Evolutionary conservation across 2,113 vertebrate genomes (phyloP).

Genomic region (Hippocampus zosterae): DNA sequence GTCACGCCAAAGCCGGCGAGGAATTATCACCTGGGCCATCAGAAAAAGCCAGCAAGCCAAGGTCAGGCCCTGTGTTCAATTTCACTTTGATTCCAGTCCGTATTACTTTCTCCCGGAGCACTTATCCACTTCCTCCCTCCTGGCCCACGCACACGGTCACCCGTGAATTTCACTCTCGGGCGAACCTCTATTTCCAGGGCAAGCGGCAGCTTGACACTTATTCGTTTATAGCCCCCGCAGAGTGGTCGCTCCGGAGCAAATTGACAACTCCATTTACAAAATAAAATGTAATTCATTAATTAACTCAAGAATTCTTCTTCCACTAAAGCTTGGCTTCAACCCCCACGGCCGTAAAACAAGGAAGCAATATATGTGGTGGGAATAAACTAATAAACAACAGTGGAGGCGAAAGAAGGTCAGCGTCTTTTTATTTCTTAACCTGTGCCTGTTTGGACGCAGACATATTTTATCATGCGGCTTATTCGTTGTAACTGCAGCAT

Average conservation of each 20-base stretch:
- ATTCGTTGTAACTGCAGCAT: no score
- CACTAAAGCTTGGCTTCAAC: not conserved
- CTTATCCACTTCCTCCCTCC: conserved; percentile 50
- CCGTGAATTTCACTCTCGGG: conserved; percentile 43
- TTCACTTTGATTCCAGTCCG: conserved; percentile 64
- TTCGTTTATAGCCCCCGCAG: conserved; percentile 60
- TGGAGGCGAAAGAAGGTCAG: not conserved
- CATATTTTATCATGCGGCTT: no score
- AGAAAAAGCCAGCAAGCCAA: conserved; percentile 47
- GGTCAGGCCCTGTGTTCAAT: conserved; percentile 67
- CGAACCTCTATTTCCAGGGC: conserved; percentile 56
- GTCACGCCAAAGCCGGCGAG: conserved; percentile 34
- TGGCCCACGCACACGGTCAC: conserved; percentile 29
- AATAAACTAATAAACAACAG: not conserved
- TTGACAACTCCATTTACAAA: conserved; percentile 60
- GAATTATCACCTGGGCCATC: conserved; percentile 64
- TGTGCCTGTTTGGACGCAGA: not conserved
- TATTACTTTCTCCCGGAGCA: conserved; percentile 52
- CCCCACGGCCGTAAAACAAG: not conserved
- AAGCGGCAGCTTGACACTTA: conserved; percentile 50
- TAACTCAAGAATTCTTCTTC: not conserved
- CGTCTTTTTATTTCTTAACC: not conserved
- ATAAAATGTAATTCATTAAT: not conserved
- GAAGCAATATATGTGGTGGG: not conserved
- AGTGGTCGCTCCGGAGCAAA: conserved; percentile 58